phyloP scores from a whole-genome alignment of 2,797 vertebrate species.

The Poliocrania exsul region DNA sequence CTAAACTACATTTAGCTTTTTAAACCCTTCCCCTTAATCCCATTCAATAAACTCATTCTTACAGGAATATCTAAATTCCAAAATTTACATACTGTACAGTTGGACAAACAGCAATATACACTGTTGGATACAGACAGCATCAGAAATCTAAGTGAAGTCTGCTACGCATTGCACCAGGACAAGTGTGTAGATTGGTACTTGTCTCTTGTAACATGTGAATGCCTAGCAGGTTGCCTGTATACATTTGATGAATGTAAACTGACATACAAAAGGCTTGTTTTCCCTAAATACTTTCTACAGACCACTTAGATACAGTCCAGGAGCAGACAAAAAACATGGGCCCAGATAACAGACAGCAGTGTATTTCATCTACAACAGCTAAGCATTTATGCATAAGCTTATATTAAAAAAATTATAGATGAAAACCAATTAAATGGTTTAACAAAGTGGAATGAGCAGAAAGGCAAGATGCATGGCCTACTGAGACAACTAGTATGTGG shows the following conservation, averaged over 20 bases:
- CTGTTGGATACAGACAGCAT: not conserved
- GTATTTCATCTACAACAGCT: not conserved
- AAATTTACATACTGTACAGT: not conserved
- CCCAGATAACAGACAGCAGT: not conserved
- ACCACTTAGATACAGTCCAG: not conserved
- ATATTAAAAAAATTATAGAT: not conserved
- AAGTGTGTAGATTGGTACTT: not conserved
- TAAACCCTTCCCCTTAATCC: not conserved
- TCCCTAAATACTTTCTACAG: not conserved
- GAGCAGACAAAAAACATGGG: not conserved
- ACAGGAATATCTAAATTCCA: not conserved
- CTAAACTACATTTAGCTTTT: not conserved
- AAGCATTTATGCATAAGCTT: not conserved
- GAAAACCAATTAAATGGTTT: not conserved
- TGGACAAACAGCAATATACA: not conserved
- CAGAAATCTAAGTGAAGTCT: not conserved
- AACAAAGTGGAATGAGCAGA: not conserved
- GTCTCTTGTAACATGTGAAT: not conserved
- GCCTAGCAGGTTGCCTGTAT: not conserved
- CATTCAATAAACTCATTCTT: not conserved
- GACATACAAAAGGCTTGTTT: not conserved
- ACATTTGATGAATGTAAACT: not conserved
- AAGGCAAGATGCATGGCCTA: rapidly evolving
- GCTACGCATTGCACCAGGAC: not conserved
- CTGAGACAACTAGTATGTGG: not conserved